Base-by-base conservation (phyloP, 1,140 invertebrate species). In the Aphelinus certus region DNA sequence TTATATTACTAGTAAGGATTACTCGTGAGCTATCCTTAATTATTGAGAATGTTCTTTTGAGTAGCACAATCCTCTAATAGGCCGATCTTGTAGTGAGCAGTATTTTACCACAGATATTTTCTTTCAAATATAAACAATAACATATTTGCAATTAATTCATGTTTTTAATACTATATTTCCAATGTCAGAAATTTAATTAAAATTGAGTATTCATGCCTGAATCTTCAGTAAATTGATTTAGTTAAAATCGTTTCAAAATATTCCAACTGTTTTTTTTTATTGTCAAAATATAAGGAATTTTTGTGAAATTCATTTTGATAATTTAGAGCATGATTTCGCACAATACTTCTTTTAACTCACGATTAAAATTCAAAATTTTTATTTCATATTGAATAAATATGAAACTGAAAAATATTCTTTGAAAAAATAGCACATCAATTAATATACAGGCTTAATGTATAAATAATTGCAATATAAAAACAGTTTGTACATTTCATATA, bases 401-500 rank as follows among this genome's bases (percentile, higher is more conserved):
- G 51, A 26, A 26, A 26, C 26, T 26, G 26, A 26, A 26, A 26
- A 62, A 7, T 4, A 49, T 51, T 65, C n/a, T n/a, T 51, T 51
- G 4, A 65, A 65, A 49, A 65, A 26, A 65, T 51, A 7, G 26
- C 26, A 6, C 3, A 9, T 3, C 3, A n/a, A n/a, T n/a, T 58
- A 9, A 9, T n/a, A n/a, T 42, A 53, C 45, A 2, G n/a, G 51
- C n/a, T 58, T 53, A 65, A 10, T 10, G 9, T 10, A 10, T 10
- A 57, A 57, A 7, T 57, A 66, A 66, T 56, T 56, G 45, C 56
- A 66, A 66, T 49, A 46, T 55, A 55, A 66, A 66, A 66, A 66
- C 7, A 6, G 57, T 67, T 68, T 58, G 68, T 70, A 70, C 47
- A 70, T 49, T 70, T 60, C 61, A 61, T 70, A 70, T 7, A 47